Base-by-base conservation (phyloP, 92 coral and sea anemone species). In the Palythoa caribaeorum region DNA sequence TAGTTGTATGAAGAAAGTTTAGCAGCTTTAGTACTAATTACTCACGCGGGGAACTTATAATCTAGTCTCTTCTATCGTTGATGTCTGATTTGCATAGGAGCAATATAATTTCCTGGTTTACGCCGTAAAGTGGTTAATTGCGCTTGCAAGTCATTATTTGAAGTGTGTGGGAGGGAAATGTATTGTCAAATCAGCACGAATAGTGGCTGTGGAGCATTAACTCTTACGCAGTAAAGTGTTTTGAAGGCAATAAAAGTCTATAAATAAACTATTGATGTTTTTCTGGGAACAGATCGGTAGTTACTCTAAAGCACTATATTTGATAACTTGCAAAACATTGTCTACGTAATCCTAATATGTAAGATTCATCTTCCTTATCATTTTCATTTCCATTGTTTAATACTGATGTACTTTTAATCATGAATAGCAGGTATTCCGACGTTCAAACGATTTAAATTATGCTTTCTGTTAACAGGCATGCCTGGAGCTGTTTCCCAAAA, bases 161-260 rank as follows among this genome's bases (percentile, higher is more conserved):
- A 70, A 70, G 75, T 70, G 75, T 70, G 48, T 70, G 75, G 75
- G 75, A 70, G 39, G 73, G 3, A 1, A 66, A 9, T 28, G 14
- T 69, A 21, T 69, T 28, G 73, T 7, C 16, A 28, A 69, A 69
- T 1, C 15, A 69, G 9, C 39, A 28, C 13, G 5, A 21, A 69
- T 21, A 1, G 21, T 3, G n/a, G 35, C 21, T 17, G 6, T 4
- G 10, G 70, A n/a, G 1, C n/a, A 10, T 63, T 3, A 17, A 4
- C 70, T 35, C 19, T 11, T 59, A 63, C 70, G 70, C 20, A 17
- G n/a, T 28, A 5, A 17, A 63, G 0, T 63, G 70, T 17, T 63
- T 63, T 3, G 7, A 63, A 63, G 8, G 70, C 36, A 17, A 19
- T n/a, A 1, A 21, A 63, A 63, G 1, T 63, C 17, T 55, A 15